Conservation (phyloP, 2,888 invertebrate species). For the Apeira syringaria region DNA sequence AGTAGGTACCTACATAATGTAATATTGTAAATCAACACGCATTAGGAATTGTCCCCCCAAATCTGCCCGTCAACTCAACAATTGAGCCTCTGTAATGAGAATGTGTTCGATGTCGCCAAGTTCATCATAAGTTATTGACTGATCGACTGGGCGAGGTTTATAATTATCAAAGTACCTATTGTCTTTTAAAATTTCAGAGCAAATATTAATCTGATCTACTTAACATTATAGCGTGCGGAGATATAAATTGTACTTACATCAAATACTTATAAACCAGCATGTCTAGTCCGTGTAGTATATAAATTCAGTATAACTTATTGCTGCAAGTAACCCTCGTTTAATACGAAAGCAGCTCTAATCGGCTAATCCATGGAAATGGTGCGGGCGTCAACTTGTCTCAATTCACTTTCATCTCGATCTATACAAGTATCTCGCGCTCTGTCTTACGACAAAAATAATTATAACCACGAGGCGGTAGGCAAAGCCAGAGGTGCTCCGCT, state of each 20-base stretch:
- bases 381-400: slow-evolving; percentile 68
- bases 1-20: too few species aligned
- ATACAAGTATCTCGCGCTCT: slow-evolving; percentile 47
- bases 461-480: slow-evolving; percentile 62
- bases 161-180: too few species aligned
- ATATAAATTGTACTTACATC: background rate
- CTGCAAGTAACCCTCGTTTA: slow-evolving; percentile 15
- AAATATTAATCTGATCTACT: too few species aligned
- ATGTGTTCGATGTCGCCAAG: too few species aligned
- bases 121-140: too few species aligned
- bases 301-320: slow-evolving; percentile 22
- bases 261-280: slow-evolving; percentile 13
- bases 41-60: too few species aligned
- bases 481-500: slow-evolving; percentile 68
- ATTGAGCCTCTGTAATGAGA: too few species aligned
- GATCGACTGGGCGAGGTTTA: too few species aligned
- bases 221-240: background rate
- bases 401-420: slow-evolving; percentile 75
- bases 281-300: slow-evolving; percentile 5
- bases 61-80: too few species aligned
- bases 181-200: too few species aligned
- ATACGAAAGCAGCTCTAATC: slow-evolving; percentile 44
- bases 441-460: slow-evolving; percentile 78
- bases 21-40: too few species aligned
- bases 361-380: slow-evolving; percentile 68